Conservation (phyloP, 1,140 invertebrate genomes). For the Drosophila kanapiae region DNA sequence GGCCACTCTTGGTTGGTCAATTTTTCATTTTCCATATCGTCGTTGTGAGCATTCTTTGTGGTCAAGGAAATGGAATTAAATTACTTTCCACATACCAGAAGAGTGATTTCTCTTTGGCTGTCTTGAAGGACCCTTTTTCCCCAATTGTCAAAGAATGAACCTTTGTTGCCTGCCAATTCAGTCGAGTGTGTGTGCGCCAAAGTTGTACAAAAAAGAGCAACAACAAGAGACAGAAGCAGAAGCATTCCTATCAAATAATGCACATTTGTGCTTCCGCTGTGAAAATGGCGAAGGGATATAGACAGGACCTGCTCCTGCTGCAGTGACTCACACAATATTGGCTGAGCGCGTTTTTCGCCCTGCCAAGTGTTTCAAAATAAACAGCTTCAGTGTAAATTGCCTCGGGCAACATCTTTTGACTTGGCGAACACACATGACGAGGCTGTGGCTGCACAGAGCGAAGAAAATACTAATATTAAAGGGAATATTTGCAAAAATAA, state of each 20-base stretch:
- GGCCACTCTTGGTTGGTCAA: constrained; percentile 1
- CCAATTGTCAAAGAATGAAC: constrained; percentile 24
- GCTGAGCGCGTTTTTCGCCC: constrained; percentile 42
- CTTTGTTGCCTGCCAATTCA: constrained; percentile 17
- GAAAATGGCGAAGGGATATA: constrained; percentile 51
- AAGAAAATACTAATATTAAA: not conserved
- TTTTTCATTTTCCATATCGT: constrained; percentile 11
- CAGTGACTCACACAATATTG: constrained; percentile 55
- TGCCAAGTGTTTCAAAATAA: constrained; percentile 79
- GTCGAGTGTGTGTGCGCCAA: constrained; percentile 21
- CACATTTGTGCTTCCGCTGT: constrained; percentile 74
- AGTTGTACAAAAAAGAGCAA: constrained; percentile 21
- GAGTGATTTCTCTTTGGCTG: constrained; percentile 4
- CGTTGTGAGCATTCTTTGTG: constrained; percentile 6
- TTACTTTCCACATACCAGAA: constrained; percentile 26
- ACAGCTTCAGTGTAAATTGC: constrained; percentile 81
- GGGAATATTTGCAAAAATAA: no score
- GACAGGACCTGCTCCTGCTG: constrained; percentile 7
- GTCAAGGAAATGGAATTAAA: constrained; percentile 46
- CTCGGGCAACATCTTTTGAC: constrained; percentile 55
- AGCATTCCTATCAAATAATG: constrained; percentile 71
- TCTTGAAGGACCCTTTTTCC: not conserved
- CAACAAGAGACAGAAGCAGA: constrained; percentile 22
- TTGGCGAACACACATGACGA: constrained; percentile 39
- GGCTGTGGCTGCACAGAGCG: constrained; percentile 4